Evolutionary conservation across 2,113 vertebrate species (phyloP).

Genomic region (Philantomba maxwellii): DNA sequence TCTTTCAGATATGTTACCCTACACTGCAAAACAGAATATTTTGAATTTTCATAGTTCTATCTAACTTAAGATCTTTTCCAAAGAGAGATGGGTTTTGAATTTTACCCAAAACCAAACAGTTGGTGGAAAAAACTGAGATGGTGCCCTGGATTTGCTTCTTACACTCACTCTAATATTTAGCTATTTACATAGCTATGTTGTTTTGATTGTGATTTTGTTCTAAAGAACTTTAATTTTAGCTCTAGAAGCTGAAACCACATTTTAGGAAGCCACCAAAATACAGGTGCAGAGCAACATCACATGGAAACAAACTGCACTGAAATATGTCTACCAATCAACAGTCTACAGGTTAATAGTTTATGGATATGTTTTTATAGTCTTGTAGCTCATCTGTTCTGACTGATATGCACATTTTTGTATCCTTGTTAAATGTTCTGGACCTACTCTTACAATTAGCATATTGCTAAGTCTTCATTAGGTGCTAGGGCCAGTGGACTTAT

Average conservation of each 20-base stretch:
- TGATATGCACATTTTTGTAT: neutral
- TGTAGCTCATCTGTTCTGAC: neutral
- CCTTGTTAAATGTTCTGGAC: neutral
- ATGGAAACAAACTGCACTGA: neutral
- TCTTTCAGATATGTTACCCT: neutral
- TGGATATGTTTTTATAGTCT: neutral
- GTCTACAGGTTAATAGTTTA: neutral
- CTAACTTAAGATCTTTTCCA: neutral
- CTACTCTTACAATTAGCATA: neutral
- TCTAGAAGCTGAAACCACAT: neutral
- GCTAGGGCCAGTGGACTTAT: neutral
- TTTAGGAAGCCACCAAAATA: neutral
- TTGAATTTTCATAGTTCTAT: neutral
- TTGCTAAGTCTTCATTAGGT: constrained; percentile 13
- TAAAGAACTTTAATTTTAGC: constrained; percentile 32
- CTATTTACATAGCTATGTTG: neutral
- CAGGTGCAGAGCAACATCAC: neutral
- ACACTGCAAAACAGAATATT: neutral
- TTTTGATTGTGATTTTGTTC: constrained; percentile 14
- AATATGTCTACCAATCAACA: neutral
- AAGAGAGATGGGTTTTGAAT: neutral
- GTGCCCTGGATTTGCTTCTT: neutral
- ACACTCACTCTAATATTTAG: neutral
- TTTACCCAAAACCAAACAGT: neutral
- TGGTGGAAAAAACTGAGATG: neutral